Evolutionary conservation across 2,113 vertebrate genomes (phyloP), one percentile per base, ranked within the genome.

Genomic region (Odontophorus gujanensis): DNA sequence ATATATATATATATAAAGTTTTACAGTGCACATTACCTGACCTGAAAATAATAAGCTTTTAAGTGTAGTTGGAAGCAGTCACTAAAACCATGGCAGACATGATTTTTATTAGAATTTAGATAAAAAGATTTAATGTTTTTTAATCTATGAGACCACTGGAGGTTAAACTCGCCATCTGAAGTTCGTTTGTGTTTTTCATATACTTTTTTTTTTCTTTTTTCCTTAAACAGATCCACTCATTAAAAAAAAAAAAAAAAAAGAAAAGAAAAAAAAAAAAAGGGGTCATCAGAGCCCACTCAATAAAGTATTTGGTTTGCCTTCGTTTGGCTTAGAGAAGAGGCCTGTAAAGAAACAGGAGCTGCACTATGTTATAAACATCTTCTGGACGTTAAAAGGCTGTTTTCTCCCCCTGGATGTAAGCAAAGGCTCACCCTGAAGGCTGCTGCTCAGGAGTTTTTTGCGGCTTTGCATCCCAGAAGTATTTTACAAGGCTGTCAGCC

Each of bases 161-260:
- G 97, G 98, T 97, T 97, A 97, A 97, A 97, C 73, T 95, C 80
- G 5, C 97, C 97, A 98, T 98, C 97, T 98, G 97, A 98, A 98
- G 81, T 97, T 98, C 93, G 97, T 98, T 98, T 98, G 96, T 91
- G 76, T 96, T 82, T 90, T 85, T 97, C 83, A 85, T 91, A 96
- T 90, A 21, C 47, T 14, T 76, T 86, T 95, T 85, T 66, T 26
- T 42, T 38, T 2, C 7, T 30, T 18, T 30, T 84, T 4, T 19
- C 82, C 62, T 94, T 89, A 66, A 87, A 81, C 77, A 92, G 84
- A 93, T 95, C 89, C 50, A 65, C 79, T 97, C 92, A 95, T 97
- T 98, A 97, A 87, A 98, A 21, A 21, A 7, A 18, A 18, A 45
- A 45, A 45, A 47, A 51, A 51, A 26, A 53, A 97, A 97, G 76